Evolutionary conservation across 2,113 vertebrate genomes (phyloP).

Genomic region (Setophaga coronata): DNA sequence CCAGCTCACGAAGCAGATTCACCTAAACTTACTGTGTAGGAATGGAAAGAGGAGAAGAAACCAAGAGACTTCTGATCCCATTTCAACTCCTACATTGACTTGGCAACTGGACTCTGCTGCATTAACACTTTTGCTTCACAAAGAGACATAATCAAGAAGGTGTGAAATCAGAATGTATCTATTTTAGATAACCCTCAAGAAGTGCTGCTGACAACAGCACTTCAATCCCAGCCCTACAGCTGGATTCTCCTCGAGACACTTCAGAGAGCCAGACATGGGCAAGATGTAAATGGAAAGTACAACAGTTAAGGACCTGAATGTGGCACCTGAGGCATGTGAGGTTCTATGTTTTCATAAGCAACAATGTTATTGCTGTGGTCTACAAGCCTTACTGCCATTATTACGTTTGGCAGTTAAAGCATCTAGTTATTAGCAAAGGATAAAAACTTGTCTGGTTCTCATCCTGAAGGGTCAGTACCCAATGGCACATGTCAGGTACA

Average conservation of each 20-base stretch:
- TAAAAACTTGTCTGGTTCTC: neutral
- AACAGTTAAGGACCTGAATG: neutral
- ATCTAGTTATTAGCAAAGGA: neutral
- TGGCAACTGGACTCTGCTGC: neutral
- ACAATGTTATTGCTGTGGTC: neutral
- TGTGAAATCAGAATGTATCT: neutral
- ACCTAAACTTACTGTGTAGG: neutral
- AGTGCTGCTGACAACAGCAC: neutral
- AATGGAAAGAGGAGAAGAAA: neutral
- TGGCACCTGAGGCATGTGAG: neutral
- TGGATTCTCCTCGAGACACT: neutral
- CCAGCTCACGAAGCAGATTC: slow-evolving; percentile 1
- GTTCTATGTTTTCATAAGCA: slow-evolving; percentile 26
- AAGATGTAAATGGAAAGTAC: neutral
- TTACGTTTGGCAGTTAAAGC: neutral
- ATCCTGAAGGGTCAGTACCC: neutral
- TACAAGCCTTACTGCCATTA: neutral
- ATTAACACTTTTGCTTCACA: neutral
- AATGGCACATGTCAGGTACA: neutral
- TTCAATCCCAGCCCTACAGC: neutral
- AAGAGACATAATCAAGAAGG: neutral
- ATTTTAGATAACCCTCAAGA: neutral
- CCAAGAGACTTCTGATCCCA: neutral
- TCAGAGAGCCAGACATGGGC: neutral
- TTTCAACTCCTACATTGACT: neutral